Percentiles rank a stretch among this genome's conserved stretches.
Conservation (phyloP, 2,888 invertebrate species). For the Sabatieria punctata region DNA sequence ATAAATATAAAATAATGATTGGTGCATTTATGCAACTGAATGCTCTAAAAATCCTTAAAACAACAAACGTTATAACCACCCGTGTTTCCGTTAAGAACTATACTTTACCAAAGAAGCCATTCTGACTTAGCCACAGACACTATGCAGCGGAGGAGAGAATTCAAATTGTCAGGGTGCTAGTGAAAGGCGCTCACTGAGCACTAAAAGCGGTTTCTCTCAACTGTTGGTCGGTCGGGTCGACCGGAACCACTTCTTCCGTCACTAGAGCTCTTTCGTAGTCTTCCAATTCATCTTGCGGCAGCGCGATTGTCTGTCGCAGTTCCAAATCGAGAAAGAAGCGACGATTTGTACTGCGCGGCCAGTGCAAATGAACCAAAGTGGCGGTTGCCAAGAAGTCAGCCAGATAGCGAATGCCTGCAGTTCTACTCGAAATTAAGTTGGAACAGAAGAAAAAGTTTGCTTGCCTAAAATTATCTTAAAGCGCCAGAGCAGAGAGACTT, state of each 20-base stretch:
- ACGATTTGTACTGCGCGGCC: constrained; percentile 56
- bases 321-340: constrained; percentile 18
- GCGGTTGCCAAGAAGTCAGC: constrained; percentile 87
- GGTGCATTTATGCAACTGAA: too few species aligned
- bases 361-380: constrained; percentile 81
- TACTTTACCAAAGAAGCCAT: too few species aligned
- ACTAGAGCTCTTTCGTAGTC: constrained; percentile 18
- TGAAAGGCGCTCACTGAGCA: too few species aligned
- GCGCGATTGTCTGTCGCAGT: constrained; percentile 3
- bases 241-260: constrained; percentile 4
- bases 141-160: too few species aligned
- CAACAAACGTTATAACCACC: too few species aligned
- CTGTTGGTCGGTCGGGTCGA: too few species aligned
- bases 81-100: too few species aligned
- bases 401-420: constrained; percentile 75
- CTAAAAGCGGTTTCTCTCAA: too few species aligned
- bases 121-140: too few species aligned
- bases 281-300: constrained; percentile 16
- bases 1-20: too few species aligned
- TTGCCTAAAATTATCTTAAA: constrained; percentile 77
- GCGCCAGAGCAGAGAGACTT: constrained; percentile 84
- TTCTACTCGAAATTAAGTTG: not conserved
- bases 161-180: too few species aligned
- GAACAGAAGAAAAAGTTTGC: constrained; percentile 20
- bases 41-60: too few species aligned